Evolutionary conservation across 1,140 invertebrate species (phyloP).

Genomic region (Aethina tumida): DNA sequence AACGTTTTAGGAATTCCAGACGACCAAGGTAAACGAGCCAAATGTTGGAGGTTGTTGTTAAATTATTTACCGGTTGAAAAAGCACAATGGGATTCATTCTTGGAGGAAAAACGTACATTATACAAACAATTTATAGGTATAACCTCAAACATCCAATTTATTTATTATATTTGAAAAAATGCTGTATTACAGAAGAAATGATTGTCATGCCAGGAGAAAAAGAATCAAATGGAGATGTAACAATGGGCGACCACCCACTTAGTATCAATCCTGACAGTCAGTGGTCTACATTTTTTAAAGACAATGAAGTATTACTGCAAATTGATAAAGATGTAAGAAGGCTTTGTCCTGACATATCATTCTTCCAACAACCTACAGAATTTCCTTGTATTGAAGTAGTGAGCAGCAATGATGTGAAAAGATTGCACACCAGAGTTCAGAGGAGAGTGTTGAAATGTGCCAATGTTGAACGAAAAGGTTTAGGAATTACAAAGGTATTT

Average conservation of each 20-base stretch:
- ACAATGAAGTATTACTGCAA: slow-evolving; percentile 92
- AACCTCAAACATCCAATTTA: slow-evolving; percentile 6
- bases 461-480: slow-evolving; percentile 75
- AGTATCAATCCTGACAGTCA: slow-evolving; percentile 88
- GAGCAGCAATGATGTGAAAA: slow-evolving; percentile 60
- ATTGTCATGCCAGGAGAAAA: slow-evolving; percentile 64
- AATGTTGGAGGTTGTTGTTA: slow-evolving; percentile 76
- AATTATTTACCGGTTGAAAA: slow-evolving; percentile 67
- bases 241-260: slow-evolving; percentile 73
- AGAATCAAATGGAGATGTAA: slow-evolving; percentile 45
- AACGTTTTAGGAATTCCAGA: slow-evolving; percentile 65
- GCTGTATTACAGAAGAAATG: slow-evolving; percentile 55
- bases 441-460: slow-evolving; percentile 76
- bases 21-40: slow-evolving; percentile 59
- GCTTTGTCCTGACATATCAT: slow-evolving; percentile 92
- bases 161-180: background rate
- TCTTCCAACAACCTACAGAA: slow-evolving; percentile 89
- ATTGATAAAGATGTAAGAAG: slow-evolving; percentile 96
- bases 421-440: slow-evolving; percentile 80
- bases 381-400: slow-evolving; percentile 71
- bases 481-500: slow-evolving; percentile 80
- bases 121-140: slow-evolving; percentile 79
- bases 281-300: slow-evolving; percentile 90
- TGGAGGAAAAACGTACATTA: slow-evolving; percentile 60
- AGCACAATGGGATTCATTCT: slow-evolving; percentile 50